Evolutionary conservation across 1,140 invertebrate genomes (phyloP).

Genomic region (Batillaria attramentaria): DNA sequence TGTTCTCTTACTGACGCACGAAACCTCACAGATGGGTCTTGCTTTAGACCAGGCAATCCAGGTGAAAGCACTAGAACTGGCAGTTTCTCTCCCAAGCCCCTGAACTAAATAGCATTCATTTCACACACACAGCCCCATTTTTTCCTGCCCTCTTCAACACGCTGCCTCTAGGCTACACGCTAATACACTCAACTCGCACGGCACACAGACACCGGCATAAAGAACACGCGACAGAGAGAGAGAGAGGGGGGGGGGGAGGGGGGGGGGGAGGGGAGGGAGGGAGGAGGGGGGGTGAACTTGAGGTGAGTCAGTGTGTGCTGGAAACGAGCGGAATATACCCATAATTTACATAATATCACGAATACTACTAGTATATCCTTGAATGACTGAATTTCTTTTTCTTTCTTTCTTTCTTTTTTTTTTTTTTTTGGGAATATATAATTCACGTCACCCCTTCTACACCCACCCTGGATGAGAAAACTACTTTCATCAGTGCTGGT

Average conservation of each 20-base stretch:
- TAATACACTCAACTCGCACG: neutral
- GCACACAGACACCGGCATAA: neutral
- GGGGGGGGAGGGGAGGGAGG: neutral
- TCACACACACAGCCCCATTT: neutral
- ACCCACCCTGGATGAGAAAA: too few relatives aligned
- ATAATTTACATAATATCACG: neutral
- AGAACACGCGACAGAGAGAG: neutral
- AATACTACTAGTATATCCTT: neutral
- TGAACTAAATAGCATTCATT: slow-evolving; percentile 4
- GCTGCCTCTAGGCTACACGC: slow-evolving; percentile 1
- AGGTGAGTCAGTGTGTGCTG: neutral
- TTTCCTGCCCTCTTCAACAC: neutral
- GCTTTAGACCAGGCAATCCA: too few relatives aligned
- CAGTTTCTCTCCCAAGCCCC: neutral
- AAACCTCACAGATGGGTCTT: too few relatives aligned
- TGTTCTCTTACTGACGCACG: too few relatives aligned
- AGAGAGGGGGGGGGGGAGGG: neutral
- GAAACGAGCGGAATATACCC: neutral
- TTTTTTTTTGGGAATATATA: neutral
- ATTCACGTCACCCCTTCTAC: neutral
- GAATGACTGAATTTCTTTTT: too few relatives aligned
- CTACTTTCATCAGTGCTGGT: too few relatives aligned
- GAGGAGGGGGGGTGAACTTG: neutral
- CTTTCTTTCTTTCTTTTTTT: too few relatives aligned
- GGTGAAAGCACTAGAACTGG: neutral